Conservation (phyloP, 2,888 invertebrate genomes). For the Apotomis betuletana region DNA sequence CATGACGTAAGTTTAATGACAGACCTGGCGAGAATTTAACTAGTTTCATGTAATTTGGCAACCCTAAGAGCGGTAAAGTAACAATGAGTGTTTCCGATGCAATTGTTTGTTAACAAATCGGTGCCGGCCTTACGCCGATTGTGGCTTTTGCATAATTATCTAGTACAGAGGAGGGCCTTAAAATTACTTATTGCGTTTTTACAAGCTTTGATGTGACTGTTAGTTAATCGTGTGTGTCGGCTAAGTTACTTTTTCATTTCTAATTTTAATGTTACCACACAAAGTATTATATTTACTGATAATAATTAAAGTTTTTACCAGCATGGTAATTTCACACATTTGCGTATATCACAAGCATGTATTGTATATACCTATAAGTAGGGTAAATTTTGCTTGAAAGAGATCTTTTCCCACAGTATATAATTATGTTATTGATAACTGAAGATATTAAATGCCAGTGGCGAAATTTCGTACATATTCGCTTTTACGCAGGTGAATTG, state of each 20-base stretch:
- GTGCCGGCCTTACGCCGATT: conserved; percentile 35
- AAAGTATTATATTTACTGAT: too few species aligned
- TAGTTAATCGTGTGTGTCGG: neutral
- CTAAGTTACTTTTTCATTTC: neutral
- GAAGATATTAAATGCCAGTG: too few species aligned
- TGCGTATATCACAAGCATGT: too few species aligned
- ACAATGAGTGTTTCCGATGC: conserved; percentile 39
- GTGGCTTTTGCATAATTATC: conserved; percentile 32
- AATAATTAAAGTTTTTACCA: too few species aligned
- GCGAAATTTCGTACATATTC: too few species aligned
- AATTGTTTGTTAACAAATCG: conserved; percentile 41
- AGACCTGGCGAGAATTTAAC: conserved; percentile 1
- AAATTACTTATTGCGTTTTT: conserved; percentile 25
- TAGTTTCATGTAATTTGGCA: conserved; percentile 24
- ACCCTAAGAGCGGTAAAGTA: conserved; percentile 33
- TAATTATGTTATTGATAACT: too few species aligned
- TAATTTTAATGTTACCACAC: too few species aligned
- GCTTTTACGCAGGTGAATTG: too few species aligned
- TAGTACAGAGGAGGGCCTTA: conserved; percentile 19
- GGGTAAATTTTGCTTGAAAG: too few species aligned
- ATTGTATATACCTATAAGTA: too few species aligned
- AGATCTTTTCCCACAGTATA: too few species aligned
- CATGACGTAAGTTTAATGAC: conserved; percentile 18
- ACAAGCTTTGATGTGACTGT: neutral
- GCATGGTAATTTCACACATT: too few species aligned